These are phyloP conservation scores for Mionectes olivaceus DNA, from an alignment of 2,797 vertebrate genomes.

Conservation along the genomic window DNA sequence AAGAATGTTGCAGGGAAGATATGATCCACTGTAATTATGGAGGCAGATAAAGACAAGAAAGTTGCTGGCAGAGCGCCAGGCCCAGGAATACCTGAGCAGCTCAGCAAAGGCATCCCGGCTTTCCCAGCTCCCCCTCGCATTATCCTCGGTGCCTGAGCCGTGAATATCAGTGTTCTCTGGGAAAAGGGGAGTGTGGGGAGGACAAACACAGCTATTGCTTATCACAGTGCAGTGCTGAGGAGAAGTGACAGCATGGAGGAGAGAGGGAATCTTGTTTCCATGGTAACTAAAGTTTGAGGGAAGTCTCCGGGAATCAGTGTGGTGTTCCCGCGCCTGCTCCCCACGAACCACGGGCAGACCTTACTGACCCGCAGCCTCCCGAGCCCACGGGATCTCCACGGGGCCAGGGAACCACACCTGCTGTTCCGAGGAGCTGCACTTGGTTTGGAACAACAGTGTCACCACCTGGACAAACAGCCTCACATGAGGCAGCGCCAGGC, in stretches of 20 bases:
- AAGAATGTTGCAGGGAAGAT: conserved; percentile 36
- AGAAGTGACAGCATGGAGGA: neutral
- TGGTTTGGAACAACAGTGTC: conserved; percentile 34
- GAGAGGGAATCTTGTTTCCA: conserved; percentile 54
- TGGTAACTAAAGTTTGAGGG: conserved; percentile 60
- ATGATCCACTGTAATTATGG: conserved; percentile 38
- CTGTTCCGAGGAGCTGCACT: neutral
- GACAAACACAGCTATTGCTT: neutral
- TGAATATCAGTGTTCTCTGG: neutral
- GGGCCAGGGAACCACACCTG: neutral
- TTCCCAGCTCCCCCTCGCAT: neutral
- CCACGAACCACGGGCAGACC: neutral
- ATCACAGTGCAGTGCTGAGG: neutral
- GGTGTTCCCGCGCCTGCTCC: neutral
- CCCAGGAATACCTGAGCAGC: neutral
- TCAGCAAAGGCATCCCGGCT: neutral
- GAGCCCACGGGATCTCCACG: fast-evolving
- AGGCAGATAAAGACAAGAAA: conserved; percentile 12
- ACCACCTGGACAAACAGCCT: conserved; percentile 37
- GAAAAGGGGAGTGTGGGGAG: neutral
- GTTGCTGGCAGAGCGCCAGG: neutral
- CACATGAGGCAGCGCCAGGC: neutral
- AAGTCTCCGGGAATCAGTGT: conserved; percentile 12
- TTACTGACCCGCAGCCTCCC: fast-evolving
- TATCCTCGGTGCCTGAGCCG: neutral